These are phyloP conservation scores for Mesitornis unicolor DNA, from an alignment of 2,113 vertebrate genomes.

Conservation along the genomic window DNA sequence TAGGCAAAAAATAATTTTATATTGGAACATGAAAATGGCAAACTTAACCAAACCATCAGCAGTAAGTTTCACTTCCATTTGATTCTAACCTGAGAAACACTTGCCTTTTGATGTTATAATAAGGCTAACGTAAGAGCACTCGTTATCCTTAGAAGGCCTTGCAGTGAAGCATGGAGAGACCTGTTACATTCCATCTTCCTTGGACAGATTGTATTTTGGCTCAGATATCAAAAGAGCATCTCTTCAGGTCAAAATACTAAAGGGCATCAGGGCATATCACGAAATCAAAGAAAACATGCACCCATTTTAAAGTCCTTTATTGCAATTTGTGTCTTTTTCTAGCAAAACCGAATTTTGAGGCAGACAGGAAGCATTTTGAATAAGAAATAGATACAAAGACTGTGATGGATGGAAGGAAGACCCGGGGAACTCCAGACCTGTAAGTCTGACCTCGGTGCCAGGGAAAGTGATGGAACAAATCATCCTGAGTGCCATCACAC, in stretches of 20 bases:
- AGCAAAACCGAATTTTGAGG: accelerated
- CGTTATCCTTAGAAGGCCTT: neutral
- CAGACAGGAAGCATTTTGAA: neutral
- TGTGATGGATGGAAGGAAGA: no score
- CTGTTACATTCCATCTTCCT: neutral
- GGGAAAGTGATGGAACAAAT: no score
- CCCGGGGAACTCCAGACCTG: no score
- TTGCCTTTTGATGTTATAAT: neutral
- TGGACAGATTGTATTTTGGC: neutral
- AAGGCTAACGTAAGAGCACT: neutral
- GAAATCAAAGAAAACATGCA: neutral
- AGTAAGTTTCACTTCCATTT: neutral
- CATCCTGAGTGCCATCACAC: no score
- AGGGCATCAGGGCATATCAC: neutral
- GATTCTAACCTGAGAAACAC: neutral
- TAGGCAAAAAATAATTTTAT: neutral
- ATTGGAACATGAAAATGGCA: neutral
- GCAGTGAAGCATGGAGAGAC: neutral
- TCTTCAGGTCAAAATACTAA: accelerated
- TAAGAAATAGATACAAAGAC: neutral
- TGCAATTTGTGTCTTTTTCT: neutral
- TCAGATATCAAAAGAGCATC: neutral
- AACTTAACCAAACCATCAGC: neutral
- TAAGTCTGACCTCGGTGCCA: no score
- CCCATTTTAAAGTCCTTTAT: neutral